Evolutionary conservation across 2,113 vertebrate genomes (phyloP), one percentile per base, ranked within the genome.

Genomic region (Tor tambroides): DNA sequence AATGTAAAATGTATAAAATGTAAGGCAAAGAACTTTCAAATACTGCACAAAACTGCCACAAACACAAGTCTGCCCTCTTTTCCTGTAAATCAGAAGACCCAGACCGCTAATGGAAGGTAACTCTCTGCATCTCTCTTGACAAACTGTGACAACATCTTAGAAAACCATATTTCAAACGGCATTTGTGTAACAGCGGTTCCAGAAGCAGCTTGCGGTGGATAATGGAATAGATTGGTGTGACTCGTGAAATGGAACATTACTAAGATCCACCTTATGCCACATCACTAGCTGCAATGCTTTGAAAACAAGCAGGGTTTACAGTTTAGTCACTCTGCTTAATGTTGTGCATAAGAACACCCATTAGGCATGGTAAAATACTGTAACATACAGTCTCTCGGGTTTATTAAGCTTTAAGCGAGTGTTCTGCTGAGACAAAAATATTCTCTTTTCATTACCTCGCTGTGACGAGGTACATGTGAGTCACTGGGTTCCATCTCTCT

Each of bases 351-450:
- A 38, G 19, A 72, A 21, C 32, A 38, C 19, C 19, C 32, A 38
- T 23, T 72, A 38, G 21, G 38, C 35, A 41, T 12, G 2, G 10
- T 14, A n/a, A 41, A 14, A 74, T 41, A 41, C 35, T 12, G 23
- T 41, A 28, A 28, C 14, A 9, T 43, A 6, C 2, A 49, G 12
- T 8, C 12, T 49, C 11, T 49, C 41, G 1, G 74, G 41, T 46
- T 76, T 14, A 46, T 46, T 17, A 5, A 23, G 63, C 63, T 67
- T 43, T 75, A 75, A 75, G 14, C 23, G 2, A 46, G 41, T 26
- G 12, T 76, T 46, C 21, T 59, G 51, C 49, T 38, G 54, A 80
- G 78, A 61, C 32, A 26, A 41, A 80, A 80, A 61, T 80, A 41
- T 63, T 26, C 14, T 63, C 5, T 35, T 41, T 38, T 63, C 32